A percentile compares a stretch with the other conserved stretches of the same genome.
Evolutionary conservation across 2,888 invertebrate genomes (phyloP).

Genomic region (Portevinia maculata): DNA sequence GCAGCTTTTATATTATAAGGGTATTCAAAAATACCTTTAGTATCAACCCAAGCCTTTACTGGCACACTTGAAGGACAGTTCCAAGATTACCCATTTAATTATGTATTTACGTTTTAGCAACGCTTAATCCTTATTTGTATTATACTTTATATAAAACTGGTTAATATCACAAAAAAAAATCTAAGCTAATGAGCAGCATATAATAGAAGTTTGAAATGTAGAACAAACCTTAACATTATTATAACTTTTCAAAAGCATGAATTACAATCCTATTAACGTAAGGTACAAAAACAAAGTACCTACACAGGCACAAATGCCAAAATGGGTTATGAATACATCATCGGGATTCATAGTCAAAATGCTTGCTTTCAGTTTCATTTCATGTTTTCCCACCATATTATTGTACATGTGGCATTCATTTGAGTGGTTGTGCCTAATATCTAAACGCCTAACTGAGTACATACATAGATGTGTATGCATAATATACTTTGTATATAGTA

Average conservation of each 20-base stretch:
- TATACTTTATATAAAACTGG: too few relatives aligned
- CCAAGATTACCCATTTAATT: too few relatives aligned
- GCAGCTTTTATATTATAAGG: too few relatives aligned
- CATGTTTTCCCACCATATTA: conserved; percentile 22
- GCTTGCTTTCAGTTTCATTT: conserved; percentile 36
- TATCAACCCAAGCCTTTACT: too few relatives aligned
- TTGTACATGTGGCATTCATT: conserved; percentile 4
- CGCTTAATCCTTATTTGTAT: too few relatives aligned
- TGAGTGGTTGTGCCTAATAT: conserved; percentile 11
- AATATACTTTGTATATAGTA: conserved; percentile 16
- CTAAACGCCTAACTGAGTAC: not conserved
- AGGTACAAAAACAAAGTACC: conserved; percentile 4
- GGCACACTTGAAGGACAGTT: too few relatives aligned
- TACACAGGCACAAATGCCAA: conserved; percentile 7
- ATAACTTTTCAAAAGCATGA: not conserved
- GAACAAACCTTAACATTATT: not conserved
- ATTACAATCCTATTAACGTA: not conserved
- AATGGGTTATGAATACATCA: conserved; percentile 33
- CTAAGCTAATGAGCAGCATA: too few relatives aligned
- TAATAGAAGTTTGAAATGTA: not conserved
- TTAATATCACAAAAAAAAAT: too few relatives aligned
- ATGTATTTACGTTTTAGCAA: too few relatives aligned
- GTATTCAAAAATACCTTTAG: too few relatives aligned
- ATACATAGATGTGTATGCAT: conserved; percentile 4
- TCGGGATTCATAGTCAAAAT: conserved; percentile 7